Conservation (phyloP, 2,888 invertebrate genomes). For the Lysandra coridon region DNA sequence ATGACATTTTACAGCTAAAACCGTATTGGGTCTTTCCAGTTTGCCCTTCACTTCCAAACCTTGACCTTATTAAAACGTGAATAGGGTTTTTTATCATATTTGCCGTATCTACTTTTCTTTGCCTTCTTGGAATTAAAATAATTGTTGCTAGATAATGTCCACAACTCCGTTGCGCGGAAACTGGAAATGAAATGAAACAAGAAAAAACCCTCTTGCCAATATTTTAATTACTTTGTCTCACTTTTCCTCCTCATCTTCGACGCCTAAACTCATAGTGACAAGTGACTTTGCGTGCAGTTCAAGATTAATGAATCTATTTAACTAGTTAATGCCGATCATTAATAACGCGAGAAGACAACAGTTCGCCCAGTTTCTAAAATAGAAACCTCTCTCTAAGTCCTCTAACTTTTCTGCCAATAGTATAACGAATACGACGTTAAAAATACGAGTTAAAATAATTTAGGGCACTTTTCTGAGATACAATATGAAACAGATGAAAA, state of each 20-base stretch:
- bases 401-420: background rate
- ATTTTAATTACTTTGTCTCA: background rate
- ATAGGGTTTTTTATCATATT: background rate
- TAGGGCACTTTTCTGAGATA: too few species aligned
- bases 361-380: background rate
- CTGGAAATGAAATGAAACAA: too few species aligned
- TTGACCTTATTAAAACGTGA: background rate
- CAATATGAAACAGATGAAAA: too few species aligned
- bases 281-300: background rate
- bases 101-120: background rate
- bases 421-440: background rate
- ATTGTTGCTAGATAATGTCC: too few species aligned
- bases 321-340: slow-evolving; percentile 11
- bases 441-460: too few species aligned
- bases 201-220: too few species aligned
- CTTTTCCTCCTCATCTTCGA: background rate
- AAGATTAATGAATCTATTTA: slow-evolving; percentile 13
- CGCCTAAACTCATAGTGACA: background rate
- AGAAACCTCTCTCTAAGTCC: background rate
- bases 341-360: slow-evolving; percentile 3
- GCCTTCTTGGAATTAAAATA: too few species aligned
- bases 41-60: background rate
- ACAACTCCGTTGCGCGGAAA: too few species aligned
- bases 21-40: background rate
- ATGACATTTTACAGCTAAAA: background rate